Evolutionary conservation across 2,888 invertebrate species (phyloP), one percentile per base, ranked within the genome.

Genomic region (Rhopalosiphum nymphaeae): DNA sequence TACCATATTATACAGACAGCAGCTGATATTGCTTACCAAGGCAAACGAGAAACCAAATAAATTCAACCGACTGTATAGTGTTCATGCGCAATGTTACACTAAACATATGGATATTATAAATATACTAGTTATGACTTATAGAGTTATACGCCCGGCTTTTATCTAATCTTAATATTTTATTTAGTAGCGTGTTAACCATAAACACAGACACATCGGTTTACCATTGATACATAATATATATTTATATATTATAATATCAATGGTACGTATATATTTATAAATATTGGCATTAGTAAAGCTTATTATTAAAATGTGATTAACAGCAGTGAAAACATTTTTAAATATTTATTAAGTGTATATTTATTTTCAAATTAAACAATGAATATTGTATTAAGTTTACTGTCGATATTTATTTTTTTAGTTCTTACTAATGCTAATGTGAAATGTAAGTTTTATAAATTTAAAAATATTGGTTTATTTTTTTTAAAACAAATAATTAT

Each of bases 391-490:
- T 29, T 29, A 7, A 92, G 53, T 89, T 89, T 88, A 44, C 36
- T 92, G 42, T 92, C 29, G 67, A 25, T 92, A 10, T 5, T 89
- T 16, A 46, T 94, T 49, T 61, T 67, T 61, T 61, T 86, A 29
- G 42, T 67, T 86, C 53, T 86, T 9, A 42, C 29, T 21, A 61
- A 42, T 44, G 94, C 94, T 49, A 49, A 57, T 44, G 9, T n/a
- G 0, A 94, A 91, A 91, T 91, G 94, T 94, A 91, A 91, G 93
- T 67, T n/a, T 29, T 25, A 67, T n/a, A 25, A 46, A 46, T 86
- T 86, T 61, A 42, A 42, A 89, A 61, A 42, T n/a, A 13, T 46
- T 29, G 4, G 36, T 9, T 29, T 3, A 61, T 29, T 46, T 46
- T n/a, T 46, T 26, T 13, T 36, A 57, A 87, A 46, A 85, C 11